These are phyloP conservation scores for Plutella xylostella DNA, from an alignment of 2,888 invertebrate species.

Conservation along the genomic window DNA sequence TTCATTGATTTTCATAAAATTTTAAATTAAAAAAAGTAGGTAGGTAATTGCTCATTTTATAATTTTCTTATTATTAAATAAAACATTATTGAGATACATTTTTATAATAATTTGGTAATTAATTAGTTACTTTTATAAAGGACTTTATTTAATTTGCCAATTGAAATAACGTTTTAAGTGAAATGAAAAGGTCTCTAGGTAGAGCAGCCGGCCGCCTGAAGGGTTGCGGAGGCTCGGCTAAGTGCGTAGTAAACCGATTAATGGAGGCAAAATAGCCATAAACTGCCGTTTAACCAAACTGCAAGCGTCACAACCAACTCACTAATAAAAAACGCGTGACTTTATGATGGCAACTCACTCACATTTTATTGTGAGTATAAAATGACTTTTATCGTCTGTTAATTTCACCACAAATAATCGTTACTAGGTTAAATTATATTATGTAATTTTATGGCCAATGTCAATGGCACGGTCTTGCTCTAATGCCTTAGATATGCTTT, in stretches of 20 bases:
- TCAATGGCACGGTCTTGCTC: constrained; percentile 47
- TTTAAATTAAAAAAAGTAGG: no score
- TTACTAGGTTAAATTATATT: constrained; percentile 59
- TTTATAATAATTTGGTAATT: no score
- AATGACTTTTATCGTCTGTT: constrained; percentile 71
- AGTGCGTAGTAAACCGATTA: constrained; percentile 67
- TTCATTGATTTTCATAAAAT: no score
- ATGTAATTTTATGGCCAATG: constrained; percentile 50
- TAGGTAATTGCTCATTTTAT: no score
- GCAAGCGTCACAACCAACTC: constrained; percentile 64
- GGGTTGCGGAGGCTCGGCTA: constrained; percentile 42
- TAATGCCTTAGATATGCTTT: constrained; percentile 30
- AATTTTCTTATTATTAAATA: no score
- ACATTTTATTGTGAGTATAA: constrained; percentile 71
- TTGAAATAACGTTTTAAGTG: not conserved
- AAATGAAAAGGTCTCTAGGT: not conserved
- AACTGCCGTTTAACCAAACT: constrained; percentile 70
- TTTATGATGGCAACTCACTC: constrained; percentile 70
- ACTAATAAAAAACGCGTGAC: constrained; percentile 70
- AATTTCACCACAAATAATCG: constrained; percentile 69
- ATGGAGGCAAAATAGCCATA: constrained; percentile 69
- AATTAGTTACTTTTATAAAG: no score
- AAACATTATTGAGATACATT: no score
- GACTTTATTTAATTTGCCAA: not conserved
- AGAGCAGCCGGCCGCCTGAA: constrained; percentile 22